A percentile compares a stretch with the other conserved stretches of the same genome.
Evolutionary conservation across 2,888 invertebrate genomes (phyloP).

Genomic region (Ochropleura plecta): DNA sequence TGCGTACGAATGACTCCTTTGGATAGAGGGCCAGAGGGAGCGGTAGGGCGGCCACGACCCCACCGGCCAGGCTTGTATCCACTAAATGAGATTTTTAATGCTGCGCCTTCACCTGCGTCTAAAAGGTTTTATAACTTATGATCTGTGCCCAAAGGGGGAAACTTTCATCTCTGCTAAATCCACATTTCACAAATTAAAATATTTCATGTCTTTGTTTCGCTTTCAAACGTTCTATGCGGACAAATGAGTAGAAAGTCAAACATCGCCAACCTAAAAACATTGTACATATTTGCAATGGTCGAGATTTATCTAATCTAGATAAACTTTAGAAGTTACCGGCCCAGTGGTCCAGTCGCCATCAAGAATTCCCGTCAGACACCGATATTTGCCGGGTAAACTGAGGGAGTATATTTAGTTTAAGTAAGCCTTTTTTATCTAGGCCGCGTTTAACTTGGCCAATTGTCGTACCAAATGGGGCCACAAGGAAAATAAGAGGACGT

Average conservation of each 20-base stretch:
- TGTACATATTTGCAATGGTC: constrained; percentile 26
- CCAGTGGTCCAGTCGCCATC: constrained; percentile 56
- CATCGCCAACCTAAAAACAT: constrained; percentile 18
- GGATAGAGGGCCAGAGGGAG: constrained; percentile 57
- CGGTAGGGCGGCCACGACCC: constrained; percentile 36
- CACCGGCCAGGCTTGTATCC: constrained; percentile 48
- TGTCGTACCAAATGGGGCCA: constrained; percentile 58
- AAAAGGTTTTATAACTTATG: constrained; percentile 61
- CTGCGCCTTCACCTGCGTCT: constrained; percentile 60
- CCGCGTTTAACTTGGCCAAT: constrained; percentile 58
- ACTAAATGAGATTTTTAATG: constrained; percentile 65
- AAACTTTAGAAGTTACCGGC: constrained; percentile 55
- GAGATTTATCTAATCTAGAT: constrained; percentile 61
- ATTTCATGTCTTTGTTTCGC: constrained; percentile 26
- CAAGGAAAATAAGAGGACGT: constrained; percentile 44
- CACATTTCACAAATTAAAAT: constrained; percentile 34
- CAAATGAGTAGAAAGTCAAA: constrained; percentile 29
- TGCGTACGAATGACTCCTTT: constrained; percentile 75
- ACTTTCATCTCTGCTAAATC: constrained; percentile 20
- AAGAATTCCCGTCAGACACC: constrained; percentile 62
- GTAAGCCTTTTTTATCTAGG: constrained; percentile 65
- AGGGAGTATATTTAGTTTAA: constrained; percentile 56
- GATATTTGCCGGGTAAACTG: constrained; percentile 59
- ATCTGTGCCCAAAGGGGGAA: constrained; percentile 29
- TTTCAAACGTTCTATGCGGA: constrained; percentile 27